Conservation (phyloP, 2,888 invertebrate genomes). For the Dorcus parallelipipedus region DNA sequence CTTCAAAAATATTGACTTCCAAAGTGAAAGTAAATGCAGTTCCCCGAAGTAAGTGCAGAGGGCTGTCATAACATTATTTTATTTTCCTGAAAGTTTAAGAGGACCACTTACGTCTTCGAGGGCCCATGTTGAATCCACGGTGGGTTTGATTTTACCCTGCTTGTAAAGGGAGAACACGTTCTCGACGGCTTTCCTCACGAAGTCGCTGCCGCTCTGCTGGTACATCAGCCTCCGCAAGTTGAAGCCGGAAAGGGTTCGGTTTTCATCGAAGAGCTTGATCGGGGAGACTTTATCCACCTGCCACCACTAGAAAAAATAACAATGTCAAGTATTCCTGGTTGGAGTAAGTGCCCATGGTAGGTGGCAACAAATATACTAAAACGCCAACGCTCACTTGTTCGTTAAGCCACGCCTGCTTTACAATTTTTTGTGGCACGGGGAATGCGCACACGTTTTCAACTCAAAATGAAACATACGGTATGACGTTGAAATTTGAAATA, state of each 20-base stretch:
- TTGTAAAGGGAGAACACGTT: slow-evolving; percentile 73
- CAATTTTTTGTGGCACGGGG: too few relatives aligned
- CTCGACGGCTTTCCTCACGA: slow-evolving; percentile 67
- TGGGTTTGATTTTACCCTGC: slow-evolving; percentile 75
- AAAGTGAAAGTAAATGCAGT: too few relatives aligned
- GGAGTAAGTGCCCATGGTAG: too few relatives aligned
- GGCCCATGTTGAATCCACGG: slow-evolving; percentile 83
- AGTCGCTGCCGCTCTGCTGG: slow-evolving; percentile 69
- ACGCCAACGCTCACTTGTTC: too few relatives aligned
- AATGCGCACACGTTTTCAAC: too few relatives aligned
- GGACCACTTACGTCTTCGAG: slow-evolving; percentile 71
- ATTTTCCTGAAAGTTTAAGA: background rate
- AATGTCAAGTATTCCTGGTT: too few relatives aligned
- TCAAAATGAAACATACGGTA: too few relatives aligned
- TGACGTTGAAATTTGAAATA: too few relatives aligned
- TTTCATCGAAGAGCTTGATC: slow-evolving; percentile 84
- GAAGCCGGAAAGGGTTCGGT: slow-evolving; percentile 78
- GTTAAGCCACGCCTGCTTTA: too few relatives aligned
- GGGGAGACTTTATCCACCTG: slow-evolving; percentile 88
- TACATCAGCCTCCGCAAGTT: slow-evolving; percentile 81
- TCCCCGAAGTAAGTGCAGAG: too few relatives aligned
- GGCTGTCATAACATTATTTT: background rate
- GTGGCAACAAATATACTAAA: too few relatives aligned
- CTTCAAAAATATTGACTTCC: too few relatives aligned
- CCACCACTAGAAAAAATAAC: slow-evolving; percentile 69